Evolutionary conservation across 2,888 invertebrate genomes (phyloP), one percentile per base, ranked within the genome.

Genomic region (Latheticus oryzae): DNA sequence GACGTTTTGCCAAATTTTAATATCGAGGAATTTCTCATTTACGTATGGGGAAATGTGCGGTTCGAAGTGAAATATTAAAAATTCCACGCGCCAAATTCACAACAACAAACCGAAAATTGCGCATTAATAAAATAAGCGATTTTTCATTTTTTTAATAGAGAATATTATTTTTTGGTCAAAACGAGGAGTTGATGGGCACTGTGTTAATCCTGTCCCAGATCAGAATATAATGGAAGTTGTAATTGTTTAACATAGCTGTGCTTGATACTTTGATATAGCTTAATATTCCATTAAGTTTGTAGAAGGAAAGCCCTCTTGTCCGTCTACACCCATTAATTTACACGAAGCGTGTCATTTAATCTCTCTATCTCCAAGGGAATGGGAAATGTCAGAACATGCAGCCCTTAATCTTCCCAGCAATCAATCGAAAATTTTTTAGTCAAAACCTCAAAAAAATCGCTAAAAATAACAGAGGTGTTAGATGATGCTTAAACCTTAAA

Each of bases 211-310:
- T 37, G 42, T 55, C 55, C 62, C 33, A 60, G 48, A 62, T 62
- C 60, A 48, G 55, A 60, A 60, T 58, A 62, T 62, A 62, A 62
- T 58, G 55, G 62, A 52, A 55, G 50, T 58, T 60, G 60, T 61
- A 63, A 63, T 63, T 61, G 61, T 63, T 63, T 61, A 58, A 63
- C 63, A 59, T 55, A 24, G 53, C 45, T 43, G 50, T 51, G 38
- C 40, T 55, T 60, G 52, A 45, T 60, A 60, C 56, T 60, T 57
- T 56, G 52, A 56, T 60, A 56, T 52, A 38, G 60, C 47, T 60
- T 60, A 60, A 60, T 60, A 60, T 60, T 60, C 60, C 60, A 60
- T 60, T 60, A 60, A 56, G 56, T 56, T 47, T 38, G 35, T 47
- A 52, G 42, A 56, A 60, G 56, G 48, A 40, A 60, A 56, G 42